A percentile compares a stretch with the other conserved stretches of the same genome.
Evolutionary conservation across 2,113 vertebrate species (phyloP).

Genomic region (Thinocorus orbignyianus): DNA sequence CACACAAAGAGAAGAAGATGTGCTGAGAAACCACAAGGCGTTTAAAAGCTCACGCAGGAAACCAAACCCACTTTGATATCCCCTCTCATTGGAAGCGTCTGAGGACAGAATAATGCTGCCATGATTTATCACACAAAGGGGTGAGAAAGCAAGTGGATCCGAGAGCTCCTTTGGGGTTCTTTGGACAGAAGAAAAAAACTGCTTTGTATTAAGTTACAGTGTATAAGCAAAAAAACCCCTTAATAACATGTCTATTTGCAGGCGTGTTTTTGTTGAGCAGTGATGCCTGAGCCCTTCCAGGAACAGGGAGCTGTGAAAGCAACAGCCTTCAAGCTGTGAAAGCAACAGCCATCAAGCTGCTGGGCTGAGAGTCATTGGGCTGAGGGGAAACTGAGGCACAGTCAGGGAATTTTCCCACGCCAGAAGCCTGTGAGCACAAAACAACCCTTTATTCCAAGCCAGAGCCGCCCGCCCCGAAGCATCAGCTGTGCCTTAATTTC

Average conservation of each 20-base stretch:
- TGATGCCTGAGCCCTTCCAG: rapidly evolving
- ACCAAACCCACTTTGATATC: conserved; percentile 52
- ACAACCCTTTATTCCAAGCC: neutral
- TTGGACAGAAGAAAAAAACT: neutral
- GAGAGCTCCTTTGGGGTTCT: neutral
- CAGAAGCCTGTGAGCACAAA: neutral
- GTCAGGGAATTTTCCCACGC: rapidly evolving
- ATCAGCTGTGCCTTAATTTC: neutral
- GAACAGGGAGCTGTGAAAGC: neutral
- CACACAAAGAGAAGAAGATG: conserved; percentile 47
- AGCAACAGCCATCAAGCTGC: too few relatives aligned
- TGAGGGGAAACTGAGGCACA: neutral
- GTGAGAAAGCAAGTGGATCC: neutral
- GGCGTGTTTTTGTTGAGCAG: neutral
- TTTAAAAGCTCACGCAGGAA: conserved; percentile 44
- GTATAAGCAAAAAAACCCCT: neutral
- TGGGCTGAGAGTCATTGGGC: rapidly evolving
- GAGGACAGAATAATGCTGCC: conserved; percentile 34
- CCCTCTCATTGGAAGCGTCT: conserved; percentile 17
- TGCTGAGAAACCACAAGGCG: conserved; percentile 39
- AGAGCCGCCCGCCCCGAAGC: neutral
- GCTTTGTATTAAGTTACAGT: neutral
- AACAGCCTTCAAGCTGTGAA: neutral
- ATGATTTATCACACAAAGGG: conserved; percentile 22
- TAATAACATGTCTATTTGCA: neutral